Base-by-base conservation (phyloP, 2,888 invertebrate species). In the Onthophagus sagittarius region DNA sequence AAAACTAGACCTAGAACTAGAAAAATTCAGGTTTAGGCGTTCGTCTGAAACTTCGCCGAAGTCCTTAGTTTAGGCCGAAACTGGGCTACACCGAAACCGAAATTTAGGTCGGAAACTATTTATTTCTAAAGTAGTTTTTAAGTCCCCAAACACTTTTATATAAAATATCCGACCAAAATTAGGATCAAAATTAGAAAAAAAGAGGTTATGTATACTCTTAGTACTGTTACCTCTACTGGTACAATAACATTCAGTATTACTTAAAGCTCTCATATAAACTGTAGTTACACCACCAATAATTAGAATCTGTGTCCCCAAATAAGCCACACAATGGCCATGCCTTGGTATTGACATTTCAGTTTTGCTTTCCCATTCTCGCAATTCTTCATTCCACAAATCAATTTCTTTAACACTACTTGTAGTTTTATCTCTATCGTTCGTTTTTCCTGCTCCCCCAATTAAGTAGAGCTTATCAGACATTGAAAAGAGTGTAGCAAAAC, bases 211-310 rank as follows among this genome's bases (percentile, higher is more conserved):
- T 7, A 63, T 63, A 63, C n/a, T 15, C n/a, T 13, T 63, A 14
- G 9, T 63, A 23, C 39, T 69, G 71, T 74, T 76, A 83, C 84
- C 87, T 73, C 89, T 86, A 80, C 89, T 88, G 77, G 88, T 89
- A 80, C 90, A 91, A 79, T 87, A 92, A 65, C 91, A 90, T 82
- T 93, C 92, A 32, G 91, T 90, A 78, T 88, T 90, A 80, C 87
- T 90, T 15, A 92, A 83, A 0, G 91, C 89, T 65, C 89, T 87
- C 89, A 89, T 90, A 81, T 89, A 89, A 74, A 88, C 87, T 0
- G 91, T 91, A 0, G 90, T 91, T 6, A 91, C 89, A 31, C 91
- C 92, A 69, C 91, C 91, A 72, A 91, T 88, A 67, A 91, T 88
- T 73, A 92, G 84, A 77, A 92, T 87, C 79, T 90, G 90, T 0